A percentile compares a stretch with the other conserved stretches of the same genome.
Evolutionary conservation across 2,888 invertebrate species (phyloP).

Genomic region (Alsophila aescularia): DNA sequence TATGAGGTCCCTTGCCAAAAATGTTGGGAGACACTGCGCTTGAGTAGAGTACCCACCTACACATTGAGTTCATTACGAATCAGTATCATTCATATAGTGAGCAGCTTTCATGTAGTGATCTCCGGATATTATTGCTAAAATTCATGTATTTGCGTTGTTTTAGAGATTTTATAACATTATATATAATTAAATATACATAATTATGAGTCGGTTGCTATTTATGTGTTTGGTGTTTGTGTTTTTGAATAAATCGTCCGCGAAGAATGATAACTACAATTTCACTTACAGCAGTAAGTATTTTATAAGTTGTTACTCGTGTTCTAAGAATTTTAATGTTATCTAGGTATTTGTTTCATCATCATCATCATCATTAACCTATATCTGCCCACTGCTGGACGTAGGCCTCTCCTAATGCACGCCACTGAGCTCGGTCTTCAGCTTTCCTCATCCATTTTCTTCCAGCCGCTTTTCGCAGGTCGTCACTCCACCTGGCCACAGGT

Average conservation of each 20-base stretch:
- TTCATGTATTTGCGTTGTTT: neutral
- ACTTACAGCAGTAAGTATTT: constrained; percentile 38
- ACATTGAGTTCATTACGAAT: neutral
- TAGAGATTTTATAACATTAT: neutral
- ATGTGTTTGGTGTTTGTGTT: constrained; percentile 21
- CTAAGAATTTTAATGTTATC: too few species aligned
- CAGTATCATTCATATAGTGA: constrained; percentile 14
- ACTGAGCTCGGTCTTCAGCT: too few species aligned
- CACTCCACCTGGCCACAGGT: too few species aligned
- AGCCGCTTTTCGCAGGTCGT: too few species aligned
- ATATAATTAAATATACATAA: neutral
- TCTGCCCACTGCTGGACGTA: too few species aligned
- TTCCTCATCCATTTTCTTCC: too few species aligned
- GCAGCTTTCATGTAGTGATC: constrained; percentile 20
- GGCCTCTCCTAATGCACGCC: too few species aligned
- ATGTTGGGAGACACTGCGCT: constrained; percentile 6
- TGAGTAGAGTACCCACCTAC: neutral
- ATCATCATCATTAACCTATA: too few species aligned
- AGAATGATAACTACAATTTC: constrained; percentile 35
- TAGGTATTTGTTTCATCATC: too few species aligned
- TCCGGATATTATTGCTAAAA: constrained; percentile 6
- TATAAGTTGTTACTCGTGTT: too few species aligned
- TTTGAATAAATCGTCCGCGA: constrained; percentile 13
- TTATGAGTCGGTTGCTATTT: constrained; percentile 25
- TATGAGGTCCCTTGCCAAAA: neutral